Evolutionary conservation across 2,113 vertebrate species (phyloP).

Genomic region (Cyrtonyx montezumae): DNA sequence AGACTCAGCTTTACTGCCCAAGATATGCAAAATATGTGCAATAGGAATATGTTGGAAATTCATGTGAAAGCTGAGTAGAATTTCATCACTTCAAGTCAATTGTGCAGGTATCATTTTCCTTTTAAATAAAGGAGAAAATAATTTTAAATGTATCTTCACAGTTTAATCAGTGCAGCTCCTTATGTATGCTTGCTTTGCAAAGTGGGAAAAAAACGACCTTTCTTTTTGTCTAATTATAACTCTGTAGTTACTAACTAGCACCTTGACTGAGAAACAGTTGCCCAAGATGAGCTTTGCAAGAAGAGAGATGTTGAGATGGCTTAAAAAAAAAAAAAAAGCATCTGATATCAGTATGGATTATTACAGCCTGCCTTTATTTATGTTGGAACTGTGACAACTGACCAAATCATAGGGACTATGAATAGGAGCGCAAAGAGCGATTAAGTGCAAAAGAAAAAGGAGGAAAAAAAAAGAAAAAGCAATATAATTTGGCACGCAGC

Average conservation of each 20-base stretch:
- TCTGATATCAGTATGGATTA: neutral
- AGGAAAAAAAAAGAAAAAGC: neutral
- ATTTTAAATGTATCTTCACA: neutral
- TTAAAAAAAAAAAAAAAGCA: neutral
- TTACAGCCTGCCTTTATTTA: constrained; percentile 4
- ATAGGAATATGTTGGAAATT: neutral
- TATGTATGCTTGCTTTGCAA: neutral
- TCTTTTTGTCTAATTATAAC: constrained; percentile 45
- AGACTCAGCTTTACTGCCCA: neutral
- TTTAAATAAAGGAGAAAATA: neutral
- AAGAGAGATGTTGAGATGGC: constrained; percentile 9
- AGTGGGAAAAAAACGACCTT: neutral
- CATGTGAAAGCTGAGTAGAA: neutral
- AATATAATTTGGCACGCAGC: neutral
- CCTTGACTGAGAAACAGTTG: constrained; percentile 46
- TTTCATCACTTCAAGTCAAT: neutral
- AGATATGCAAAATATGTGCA: neutral
- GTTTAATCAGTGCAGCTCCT: neutral
- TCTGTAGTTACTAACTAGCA: constrained; percentile 47
- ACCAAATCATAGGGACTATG: neutral
- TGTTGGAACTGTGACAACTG: constrained; percentile 56
- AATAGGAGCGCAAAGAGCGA: constrained; percentile 47
- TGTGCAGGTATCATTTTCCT: neutral
- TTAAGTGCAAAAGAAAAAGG: neutral
- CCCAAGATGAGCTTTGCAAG: constrained; percentile 39